Conservation (phyloP, 2,888 invertebrate genomes). For the Athrips mouffetella region DNA sequence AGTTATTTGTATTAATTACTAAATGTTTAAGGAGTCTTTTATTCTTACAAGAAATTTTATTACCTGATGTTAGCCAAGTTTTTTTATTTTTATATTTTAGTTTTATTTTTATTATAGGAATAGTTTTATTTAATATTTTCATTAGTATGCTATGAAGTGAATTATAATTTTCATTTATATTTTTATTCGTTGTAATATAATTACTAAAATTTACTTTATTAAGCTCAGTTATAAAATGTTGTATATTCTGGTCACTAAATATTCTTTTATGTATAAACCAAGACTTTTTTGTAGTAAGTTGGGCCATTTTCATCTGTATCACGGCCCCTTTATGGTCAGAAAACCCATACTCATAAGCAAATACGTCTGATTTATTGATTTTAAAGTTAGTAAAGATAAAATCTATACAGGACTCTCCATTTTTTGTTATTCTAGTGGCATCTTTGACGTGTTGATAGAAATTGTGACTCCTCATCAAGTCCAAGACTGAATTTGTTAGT, state of each 20-base stretch:
- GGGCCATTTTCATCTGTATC: too few relatives aligned
- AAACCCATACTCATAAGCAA: too few relatives aligned
- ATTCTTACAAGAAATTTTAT: not conserved
- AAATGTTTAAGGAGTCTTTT: not conserved
- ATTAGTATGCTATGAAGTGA: not conserved
- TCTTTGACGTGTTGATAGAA: too few relatives aligned
- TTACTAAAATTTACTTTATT: not conserved
- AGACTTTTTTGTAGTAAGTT: not conserved
- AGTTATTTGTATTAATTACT: not conserved
- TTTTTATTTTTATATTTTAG: not conserved
- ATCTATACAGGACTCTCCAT: too few relatives aligned
- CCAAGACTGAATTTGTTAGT: too few relatives aligned
- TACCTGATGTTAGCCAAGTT: too few relatives aligned
- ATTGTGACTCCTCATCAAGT: too few relatives aligned
- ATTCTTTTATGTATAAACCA: not conserved
- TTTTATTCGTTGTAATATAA: not conserved
- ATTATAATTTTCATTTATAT: not conserved
- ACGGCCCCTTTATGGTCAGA: too few relatives aligned
- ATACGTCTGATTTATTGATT: too few relatives aligned
- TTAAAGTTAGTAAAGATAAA: too few relatives aligned
- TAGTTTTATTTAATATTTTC: not conserved
- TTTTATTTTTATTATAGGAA: slow-evolving; percentile 3
- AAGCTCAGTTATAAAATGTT: not conserved
- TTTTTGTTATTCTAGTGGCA: too few relatives aligned
- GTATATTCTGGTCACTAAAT: not conserved